phyloP scores from a whole-genome alignment of 1,140 invertebrate species.

The Neodiprion lecontei region DNA sequence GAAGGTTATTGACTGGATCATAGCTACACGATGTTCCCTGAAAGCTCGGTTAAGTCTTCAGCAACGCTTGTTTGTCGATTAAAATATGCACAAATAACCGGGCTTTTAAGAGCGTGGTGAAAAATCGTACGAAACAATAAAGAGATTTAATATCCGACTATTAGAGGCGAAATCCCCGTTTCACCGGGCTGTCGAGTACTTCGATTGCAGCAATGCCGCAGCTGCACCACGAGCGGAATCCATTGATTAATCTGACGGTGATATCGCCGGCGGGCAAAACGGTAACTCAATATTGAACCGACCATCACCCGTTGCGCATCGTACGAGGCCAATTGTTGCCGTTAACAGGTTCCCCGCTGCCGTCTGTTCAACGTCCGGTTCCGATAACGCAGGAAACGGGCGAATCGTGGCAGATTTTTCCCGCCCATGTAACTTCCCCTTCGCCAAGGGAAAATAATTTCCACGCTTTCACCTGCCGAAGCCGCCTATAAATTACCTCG shows the following conservation, averaged over 20 bases:
- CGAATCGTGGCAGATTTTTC: slow-evolving; percentile 14
- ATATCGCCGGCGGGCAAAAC: not conserved
- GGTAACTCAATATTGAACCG: not conserved
- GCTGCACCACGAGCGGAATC: not conserved
- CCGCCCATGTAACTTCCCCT: not conserved
- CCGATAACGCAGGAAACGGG: slow-evolving; percentile 30
- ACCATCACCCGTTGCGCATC: not conserved
- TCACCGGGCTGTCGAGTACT: not conserved
- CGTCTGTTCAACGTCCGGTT: slow-evolving; percentile 35
- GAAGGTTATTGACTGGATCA: no score
- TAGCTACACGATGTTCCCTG: no score
- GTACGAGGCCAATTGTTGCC: slow-evolving; percentile 18
- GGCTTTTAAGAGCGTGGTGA: no score
- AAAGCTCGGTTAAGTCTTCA: no score
- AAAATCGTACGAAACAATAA: no score
- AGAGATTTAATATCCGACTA: no score
- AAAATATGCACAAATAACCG: no score
- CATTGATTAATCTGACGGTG: not conserved
- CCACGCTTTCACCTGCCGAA: no score
- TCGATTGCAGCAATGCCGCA: not conserved
- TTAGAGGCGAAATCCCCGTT: not conserved
- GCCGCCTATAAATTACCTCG: no score
- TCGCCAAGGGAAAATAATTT: no score
- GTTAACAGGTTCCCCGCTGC: slow-evolving; percentile 31
- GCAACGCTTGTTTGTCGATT: no score